Percentiles rank a stretch among this genome's conserved stretches.
Conservation (phyloP, 1,140 invertebrate genomes). For the Papilio helenus region DNA sequence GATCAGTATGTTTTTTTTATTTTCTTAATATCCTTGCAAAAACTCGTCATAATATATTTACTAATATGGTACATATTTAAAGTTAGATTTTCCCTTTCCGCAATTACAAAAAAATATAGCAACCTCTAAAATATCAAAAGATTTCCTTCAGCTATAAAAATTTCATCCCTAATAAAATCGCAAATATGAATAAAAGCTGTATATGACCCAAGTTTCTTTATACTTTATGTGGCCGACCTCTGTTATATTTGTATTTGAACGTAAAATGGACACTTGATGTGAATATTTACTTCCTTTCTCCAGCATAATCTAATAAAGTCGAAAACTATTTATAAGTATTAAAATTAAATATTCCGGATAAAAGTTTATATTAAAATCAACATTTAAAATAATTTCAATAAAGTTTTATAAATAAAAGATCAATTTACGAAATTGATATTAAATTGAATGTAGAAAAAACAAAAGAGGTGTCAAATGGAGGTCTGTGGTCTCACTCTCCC, state of each 20-base stretch:
- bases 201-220: conserved; percentile 19
- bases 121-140: conserved; percentile 18
- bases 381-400: no score
- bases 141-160: conserved; percentile 13
- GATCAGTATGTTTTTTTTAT: not conserved
- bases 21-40: not conserved
- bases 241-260: not conserved
- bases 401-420: no score
- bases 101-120: not conserved
- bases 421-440: no score
- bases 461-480: no score
- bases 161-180: conserved; percentile 16
- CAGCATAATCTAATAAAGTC: not conserved
- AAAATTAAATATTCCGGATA: not conserved
- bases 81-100: not conserved
- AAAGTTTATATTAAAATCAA: not conserved
- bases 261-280: conserved; percentile 1
- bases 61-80: not conserved
- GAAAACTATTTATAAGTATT: not conserved
- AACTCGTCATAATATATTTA: not conserved
- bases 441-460: no score
- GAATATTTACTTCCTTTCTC: not conserved
- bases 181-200: conserved; percentile 22
- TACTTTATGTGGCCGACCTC: not conserved
- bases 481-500: no score